Evolutionary conservation across 2,888 invertebrate species (phyloP).

Genomic region (Phorcus lineatus): DNA sequence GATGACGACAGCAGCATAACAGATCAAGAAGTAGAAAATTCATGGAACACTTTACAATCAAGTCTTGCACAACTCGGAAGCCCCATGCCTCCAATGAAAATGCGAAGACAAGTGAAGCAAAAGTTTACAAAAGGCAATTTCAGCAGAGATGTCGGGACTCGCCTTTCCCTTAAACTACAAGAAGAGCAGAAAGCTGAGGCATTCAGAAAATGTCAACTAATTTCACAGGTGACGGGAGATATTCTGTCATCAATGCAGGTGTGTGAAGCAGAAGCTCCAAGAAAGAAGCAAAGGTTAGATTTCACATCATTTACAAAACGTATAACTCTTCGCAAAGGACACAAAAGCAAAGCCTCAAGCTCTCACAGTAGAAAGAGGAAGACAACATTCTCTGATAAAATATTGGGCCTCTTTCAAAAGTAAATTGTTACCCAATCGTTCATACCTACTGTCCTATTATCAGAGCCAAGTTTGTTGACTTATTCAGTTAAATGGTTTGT

Average conservation of each 20-base stretch:
- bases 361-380: too few species aligned
- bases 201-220: not conserved
- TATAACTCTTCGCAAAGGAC: too few species aligned
- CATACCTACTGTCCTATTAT: too few species aligned
- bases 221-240: not conserved
- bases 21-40: not conserved
- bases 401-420: too few species aligned
- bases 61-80: not conserved
- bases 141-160: not conserved
- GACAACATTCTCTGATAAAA: too few species aligned
- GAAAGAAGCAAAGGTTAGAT: not conserved
- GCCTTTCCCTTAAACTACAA: not conserved
- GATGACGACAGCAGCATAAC: not conserved
- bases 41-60: not conserved
- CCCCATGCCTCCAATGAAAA: not conserved
- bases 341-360: too few species aligned
- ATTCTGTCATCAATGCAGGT: not conserved
- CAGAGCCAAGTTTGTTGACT: too few species aligned
- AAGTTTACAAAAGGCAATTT: not conserved
- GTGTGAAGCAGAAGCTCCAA: constrained; percentile 2
- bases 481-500: too few species aligned
- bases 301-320: not conserved
- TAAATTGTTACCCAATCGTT: too few species aligned
- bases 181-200: not conserved
- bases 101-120: not conserved